phyloP scores from a whole-genome alignment of 2,113 vertebrate species.

The Danionella cerebrum region DNA sequence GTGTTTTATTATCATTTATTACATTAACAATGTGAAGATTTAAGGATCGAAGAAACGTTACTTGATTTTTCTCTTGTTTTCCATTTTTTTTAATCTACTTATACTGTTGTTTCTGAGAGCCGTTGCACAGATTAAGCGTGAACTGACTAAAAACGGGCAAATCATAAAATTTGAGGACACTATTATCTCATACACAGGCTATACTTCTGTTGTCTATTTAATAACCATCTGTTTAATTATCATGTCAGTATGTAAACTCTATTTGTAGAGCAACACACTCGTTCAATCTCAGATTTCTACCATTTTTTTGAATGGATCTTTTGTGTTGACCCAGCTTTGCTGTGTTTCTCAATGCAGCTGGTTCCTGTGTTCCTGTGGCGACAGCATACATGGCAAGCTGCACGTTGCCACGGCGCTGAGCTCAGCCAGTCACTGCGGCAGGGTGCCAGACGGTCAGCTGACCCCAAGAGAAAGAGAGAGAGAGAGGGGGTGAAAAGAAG shows the following conservation, averaged over 20 bases:
- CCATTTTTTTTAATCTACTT: too few species aligned
- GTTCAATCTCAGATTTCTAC: not conserved
- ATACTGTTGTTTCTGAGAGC: too few species aligned
- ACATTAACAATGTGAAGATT: too few species aligned
- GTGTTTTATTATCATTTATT: too few species aligned
- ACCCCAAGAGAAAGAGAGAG: not conserved
- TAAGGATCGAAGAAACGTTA: too few species aligned
- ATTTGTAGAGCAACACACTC: not conserved
- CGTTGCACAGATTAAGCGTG: too few species aligned
- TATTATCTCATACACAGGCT: too few species aligned
- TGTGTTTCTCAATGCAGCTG: constrained; percentile 28
- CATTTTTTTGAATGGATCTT: constrained; percentile 17
- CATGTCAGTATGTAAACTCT: not conserved
- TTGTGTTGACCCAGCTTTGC: constrained; percentile 5
- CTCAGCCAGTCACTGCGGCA: not conserved
- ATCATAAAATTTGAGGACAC: too few species aligned
- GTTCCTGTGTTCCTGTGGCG: constrained; percentile 33
- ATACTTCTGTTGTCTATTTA: too few species aligned
- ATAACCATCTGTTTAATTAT: not conserved
- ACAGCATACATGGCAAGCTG: constrained; percentile 37
- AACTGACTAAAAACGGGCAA: too few species aligned
- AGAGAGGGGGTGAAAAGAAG: not conserved
- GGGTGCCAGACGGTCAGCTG: constrained; percentile 34
- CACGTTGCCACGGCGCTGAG: constrained; percentile 32
- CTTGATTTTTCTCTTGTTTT: too few species aligned